These are phyloP conservation scores for Azemiops feae DNA, from an alignment of 2,113 vertebrate genomes.

Conservation along the genomic window DNA sequence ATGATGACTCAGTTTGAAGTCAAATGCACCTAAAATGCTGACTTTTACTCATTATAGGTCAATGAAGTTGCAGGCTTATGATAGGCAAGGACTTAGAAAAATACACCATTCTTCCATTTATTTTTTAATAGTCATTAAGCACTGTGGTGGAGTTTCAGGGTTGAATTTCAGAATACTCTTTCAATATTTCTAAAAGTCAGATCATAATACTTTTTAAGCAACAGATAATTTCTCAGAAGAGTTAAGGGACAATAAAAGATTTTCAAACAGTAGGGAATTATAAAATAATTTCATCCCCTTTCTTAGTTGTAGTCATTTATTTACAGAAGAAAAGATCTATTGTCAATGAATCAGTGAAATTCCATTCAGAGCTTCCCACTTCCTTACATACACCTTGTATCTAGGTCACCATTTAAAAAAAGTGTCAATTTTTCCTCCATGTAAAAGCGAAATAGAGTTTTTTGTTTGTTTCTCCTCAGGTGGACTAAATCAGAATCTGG, in stretches of 20 bases:
- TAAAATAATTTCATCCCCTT: not conserved
- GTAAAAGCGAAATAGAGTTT: not conserved
- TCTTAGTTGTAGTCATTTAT: not conserved
- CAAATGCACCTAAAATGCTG: not conserved
- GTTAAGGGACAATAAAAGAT: not conserved
- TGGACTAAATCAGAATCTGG: constrained; percentile 84
- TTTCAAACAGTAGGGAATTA: not conserved
- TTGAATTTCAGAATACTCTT: not conserved
- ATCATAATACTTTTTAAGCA: not conserved
- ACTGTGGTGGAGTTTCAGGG: not conserved
- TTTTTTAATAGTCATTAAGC: not conserved
- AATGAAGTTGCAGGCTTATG: not conserved
- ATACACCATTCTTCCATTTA: not conserved
- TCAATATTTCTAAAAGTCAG: not conserved
- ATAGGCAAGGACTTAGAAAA: not conserved
- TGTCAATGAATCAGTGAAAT: not conserved
- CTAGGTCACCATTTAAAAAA: not conserved
- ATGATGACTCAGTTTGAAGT: not conserved
- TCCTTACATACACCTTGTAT: not conserved
- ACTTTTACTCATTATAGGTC: not conserved
- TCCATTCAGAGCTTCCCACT: not conserved
- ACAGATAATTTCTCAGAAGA: not conserved
- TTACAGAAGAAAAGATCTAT: not conserved
- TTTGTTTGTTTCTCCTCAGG: constrained; percentile 58
- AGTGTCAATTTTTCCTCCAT: not conserved